Conservation (phyloP, 2,797 vertebrate genomes). For the Margarornis squamiger region DNA sequence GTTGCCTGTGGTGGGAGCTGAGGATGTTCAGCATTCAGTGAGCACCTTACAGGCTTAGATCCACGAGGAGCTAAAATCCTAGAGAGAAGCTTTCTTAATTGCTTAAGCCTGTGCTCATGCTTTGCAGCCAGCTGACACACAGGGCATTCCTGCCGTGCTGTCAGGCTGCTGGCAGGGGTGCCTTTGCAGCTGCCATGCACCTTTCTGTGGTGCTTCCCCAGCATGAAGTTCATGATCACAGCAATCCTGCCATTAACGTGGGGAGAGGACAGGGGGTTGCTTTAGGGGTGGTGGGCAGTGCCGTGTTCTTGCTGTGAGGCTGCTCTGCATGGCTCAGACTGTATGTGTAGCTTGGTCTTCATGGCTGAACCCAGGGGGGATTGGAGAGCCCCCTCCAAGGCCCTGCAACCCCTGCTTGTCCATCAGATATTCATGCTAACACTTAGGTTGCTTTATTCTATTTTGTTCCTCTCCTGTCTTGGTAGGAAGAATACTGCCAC, state of each 20-base stretch:
- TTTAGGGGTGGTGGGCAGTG: neutral
- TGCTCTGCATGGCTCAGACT: rapidly evolving
- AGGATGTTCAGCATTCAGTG: neutral
- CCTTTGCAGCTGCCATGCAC: rapidly evolving
- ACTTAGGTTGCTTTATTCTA: neutral
- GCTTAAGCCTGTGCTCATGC: neutral
- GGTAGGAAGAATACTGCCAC: neutral
- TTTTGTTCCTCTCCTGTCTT: neutral
- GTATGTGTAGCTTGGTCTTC: neutral
- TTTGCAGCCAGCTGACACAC: neutral
- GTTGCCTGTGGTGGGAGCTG: neutral
- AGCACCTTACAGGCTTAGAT: neutral
- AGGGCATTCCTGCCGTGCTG: neutral
- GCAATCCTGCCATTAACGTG: rapidly evolving
- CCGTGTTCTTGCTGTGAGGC: neutral
- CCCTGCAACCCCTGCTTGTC: neutral
- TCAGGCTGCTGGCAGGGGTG: neutral
- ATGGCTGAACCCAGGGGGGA: neutral
- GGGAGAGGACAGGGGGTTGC: neutral
- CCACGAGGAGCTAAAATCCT: neutral
- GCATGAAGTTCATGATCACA: neutral
- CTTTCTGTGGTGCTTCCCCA: neutral
- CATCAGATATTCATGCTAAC: neutral
- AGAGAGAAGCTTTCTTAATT: constrained; percentile 11
- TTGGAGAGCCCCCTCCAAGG: no score